These are phyloP conservation scores for Apoderus coryli DNA, from an alignment of 2,888 invertebrate species.

Conservation along the genomic window DNA sequence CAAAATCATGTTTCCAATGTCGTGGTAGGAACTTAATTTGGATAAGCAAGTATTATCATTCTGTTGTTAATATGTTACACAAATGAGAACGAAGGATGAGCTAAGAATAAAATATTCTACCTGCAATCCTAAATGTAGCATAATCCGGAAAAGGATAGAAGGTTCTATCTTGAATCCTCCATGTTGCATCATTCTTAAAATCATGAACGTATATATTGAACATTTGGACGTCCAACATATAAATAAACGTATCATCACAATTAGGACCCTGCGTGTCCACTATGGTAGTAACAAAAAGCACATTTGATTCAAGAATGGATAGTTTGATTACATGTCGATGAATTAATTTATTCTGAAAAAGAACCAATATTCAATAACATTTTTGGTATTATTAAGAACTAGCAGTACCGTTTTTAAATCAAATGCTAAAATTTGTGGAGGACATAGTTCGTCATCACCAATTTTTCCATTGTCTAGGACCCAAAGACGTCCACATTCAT, in stretches of 20 bases:
- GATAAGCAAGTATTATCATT: too few species aligned
- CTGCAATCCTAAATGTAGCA: slow-evolving; percentile 46
- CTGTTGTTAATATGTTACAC: too few species aligned
- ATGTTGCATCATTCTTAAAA: slow-evolving; percentile 37
- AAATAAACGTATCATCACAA: slow-evolving; percentile 48
- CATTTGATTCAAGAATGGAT: slow-evolving; percentile 27
- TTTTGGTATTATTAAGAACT: too few species aligned
- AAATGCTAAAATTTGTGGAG: slow-evolving; percentile 60
- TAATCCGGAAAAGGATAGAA: slow-evolving; percentile 50
- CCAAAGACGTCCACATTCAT: slow-evolving; percentile 56
- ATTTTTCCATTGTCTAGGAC: slow-evolving; percentile 54
- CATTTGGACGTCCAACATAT: slow-evolving; percentile 52
- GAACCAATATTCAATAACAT: not conserved
- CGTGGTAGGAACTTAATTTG: too few species aligned
- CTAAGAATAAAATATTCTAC: too few species aligned
- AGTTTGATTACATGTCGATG: slow-evolving; percentile 44
- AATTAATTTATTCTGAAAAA: slow-evolving; percentile 37
- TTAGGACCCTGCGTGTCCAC: slow-evolving; percentile 32
- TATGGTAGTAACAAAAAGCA: slow-evolving; percentile 40
- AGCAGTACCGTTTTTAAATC: slow-evolving; percentile 40
- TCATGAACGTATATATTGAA: slow-evolving; percentile 51
- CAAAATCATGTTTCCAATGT: too few species aligned
- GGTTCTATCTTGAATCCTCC: slow-evolving; percentile 46
- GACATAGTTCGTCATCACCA: slow-evolving; percentile 44
- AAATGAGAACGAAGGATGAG: too few species aligned